Evolutionary conservation across 2,113 vertebrate genomes (phyloP).

Genomic region (Paedocypris sp.): DNA sequence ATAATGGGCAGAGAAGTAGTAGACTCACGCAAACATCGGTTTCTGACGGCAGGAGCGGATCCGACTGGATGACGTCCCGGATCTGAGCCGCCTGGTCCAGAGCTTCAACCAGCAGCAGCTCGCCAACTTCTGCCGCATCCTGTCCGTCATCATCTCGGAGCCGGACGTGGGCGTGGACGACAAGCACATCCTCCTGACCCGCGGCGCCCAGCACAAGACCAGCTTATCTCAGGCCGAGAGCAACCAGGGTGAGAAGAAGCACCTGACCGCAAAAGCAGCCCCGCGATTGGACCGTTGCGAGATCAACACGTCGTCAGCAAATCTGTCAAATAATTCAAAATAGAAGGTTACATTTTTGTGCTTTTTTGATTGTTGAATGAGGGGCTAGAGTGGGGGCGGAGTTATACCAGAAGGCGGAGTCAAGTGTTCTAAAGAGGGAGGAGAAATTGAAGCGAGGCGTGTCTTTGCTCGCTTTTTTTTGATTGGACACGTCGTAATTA

Average conservation of each 20-base stretch:
- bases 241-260: constrained; percentile 87
- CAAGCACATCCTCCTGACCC: constrained; percentile 91
- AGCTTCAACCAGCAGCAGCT: constrained; percentile 98
- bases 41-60: constrained; percentile 80
- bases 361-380: no score
- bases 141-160: constrained; percentile 95
- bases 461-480: no score
- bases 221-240: constrained; percentile 86
- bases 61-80: constrained; percentile 90
- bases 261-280: no score
- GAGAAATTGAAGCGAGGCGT: no score
- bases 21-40: background rate
- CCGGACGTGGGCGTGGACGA: constrained; percentile 91
- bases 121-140: constrained; percentile 96
- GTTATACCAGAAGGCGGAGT: no score
- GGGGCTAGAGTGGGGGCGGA: no score
- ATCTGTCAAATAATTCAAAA: no score
- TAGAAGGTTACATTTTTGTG: no score
- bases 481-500: no score
- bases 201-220: constrained; percentile 90
- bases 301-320: background rate
- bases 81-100: constrained; percentile 81
- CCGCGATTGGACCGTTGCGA: no score
- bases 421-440: no score
- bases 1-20: no score